Conservation (phyloP, 2,113 vertebrate species). For the Melospiza georgiana region DNA sequence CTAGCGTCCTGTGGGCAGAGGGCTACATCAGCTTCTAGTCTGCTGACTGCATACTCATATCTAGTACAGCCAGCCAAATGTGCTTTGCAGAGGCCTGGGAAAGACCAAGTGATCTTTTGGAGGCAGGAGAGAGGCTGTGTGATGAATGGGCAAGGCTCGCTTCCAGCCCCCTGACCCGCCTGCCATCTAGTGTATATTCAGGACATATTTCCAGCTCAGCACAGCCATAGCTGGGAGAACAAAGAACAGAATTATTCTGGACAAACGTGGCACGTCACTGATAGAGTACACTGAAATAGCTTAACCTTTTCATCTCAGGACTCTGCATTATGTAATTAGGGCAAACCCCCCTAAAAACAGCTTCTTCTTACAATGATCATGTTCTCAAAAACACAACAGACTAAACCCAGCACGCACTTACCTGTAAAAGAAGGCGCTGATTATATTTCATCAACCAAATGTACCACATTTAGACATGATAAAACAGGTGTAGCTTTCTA, state of each 20-base stretch:
- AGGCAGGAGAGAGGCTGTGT: neutral
- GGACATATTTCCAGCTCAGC: neutral
- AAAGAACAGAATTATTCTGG: neutral
- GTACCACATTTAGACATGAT: neutral
- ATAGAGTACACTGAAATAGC: neutral
- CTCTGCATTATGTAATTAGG: neutral
- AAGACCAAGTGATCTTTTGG: neutral
- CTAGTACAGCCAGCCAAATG: neutral
- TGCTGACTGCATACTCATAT: neutral
- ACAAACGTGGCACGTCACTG: fast-evolving
- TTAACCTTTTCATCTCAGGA: neutral
- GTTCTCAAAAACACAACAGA: neutral
- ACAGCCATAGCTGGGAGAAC: neutral
- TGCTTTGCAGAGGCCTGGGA: neutral
- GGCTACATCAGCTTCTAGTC: neutral
- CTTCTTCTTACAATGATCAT: neutral
- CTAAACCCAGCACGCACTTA: neutral
- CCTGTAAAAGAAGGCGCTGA: neutral
- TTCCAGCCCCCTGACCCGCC: constrained; percentile 25
- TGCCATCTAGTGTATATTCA: constrained; percentile 49
- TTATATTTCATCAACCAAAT: neutral
- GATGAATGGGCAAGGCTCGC: neutral
- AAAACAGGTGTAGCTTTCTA: neutral
- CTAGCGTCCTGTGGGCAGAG: neutral
- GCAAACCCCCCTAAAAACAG: neutral